Conservation (phyloP, 2,888 invertebrate species). For the Apamea anceps region DNA sequence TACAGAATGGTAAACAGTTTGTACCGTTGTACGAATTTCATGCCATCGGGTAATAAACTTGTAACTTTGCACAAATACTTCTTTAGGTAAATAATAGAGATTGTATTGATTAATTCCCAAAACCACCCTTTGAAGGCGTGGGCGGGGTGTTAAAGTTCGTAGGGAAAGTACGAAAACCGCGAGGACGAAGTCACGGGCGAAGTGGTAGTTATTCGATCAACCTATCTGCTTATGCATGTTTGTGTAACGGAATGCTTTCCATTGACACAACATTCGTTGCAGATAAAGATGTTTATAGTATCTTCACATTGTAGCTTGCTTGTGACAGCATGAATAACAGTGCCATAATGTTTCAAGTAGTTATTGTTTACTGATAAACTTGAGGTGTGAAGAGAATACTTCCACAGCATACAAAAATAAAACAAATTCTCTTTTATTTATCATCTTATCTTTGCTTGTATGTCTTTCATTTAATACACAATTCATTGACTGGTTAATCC, state of each 20-base stretch:
- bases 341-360: slow-evolving; percentile 22
- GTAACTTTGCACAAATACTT: not conserved
- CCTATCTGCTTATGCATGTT: slow-evolving; percentile 22
- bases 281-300: slow-evolving; percentile 65
- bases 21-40: not conserved
- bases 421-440: not conserved
- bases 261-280: slow-evolving; percentile 62
- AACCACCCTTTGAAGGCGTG: not conserved
- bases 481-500: not conserved
- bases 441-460: not conserved
- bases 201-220: slow-evolving; percentile 16
- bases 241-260: slow-evolving; percentile 55
- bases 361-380: slow-evolving; percentile 30
- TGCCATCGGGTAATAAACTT: not conserved
- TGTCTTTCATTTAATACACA: slow-evolving; percentile 7
- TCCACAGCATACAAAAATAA: not conserved
- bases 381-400: slow-evolving; percentile 13
- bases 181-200: not conserved
- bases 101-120: not conserved
- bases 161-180: not conserved
- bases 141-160: not conserved
- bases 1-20: not conserved
- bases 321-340: slow-evolving; percentile 23
- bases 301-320: slow-evolving; percentile 23
- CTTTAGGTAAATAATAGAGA: not conserved